phyloP scores from a whole-genome alignment of 2,113 vertebrate species.

The Oreochromis tanganicae region DNA sequence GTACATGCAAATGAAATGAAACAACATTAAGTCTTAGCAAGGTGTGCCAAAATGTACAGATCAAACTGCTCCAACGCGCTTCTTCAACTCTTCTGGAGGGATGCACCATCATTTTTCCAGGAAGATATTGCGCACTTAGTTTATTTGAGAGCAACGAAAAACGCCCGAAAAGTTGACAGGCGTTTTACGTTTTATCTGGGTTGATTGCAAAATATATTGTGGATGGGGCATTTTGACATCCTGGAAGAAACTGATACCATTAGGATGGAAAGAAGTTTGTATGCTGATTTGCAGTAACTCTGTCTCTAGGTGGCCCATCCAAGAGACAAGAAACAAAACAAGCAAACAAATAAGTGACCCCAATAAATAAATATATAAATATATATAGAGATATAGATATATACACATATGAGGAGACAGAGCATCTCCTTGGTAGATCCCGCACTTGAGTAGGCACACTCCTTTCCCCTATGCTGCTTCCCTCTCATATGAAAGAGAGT shows the following conservation, averaged over 20 bases:
- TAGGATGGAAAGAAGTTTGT: not conserved
- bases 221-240: accelerated
- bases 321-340: too few species aligned
- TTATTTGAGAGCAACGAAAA: accelerated
- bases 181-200: not conserved
- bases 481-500: too few species aligned
- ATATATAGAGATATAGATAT: too few species aligned
- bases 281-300: not conserved
- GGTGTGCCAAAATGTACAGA: not conserved
- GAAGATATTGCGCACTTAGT: not conserved
- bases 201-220: not conserved
- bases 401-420: too few species aligned
- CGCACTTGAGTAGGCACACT: too few species aligned
- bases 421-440: too few species aligned
- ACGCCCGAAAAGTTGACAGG: not conserved
- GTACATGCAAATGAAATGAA: not conserved
- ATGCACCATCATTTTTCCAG: not conserved
- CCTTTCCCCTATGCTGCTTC: too few species aligned
- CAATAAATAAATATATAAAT: too few species aligned
- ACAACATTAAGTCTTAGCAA: not conserved
- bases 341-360: too few species aligned
- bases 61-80: not conserved
- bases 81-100: not conserved
- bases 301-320: not conserved
- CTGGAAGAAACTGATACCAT: not conserved